These are phyloP conservation scores for Hoplodrina ambigua DNA, from an alignment of 2,888 invertebrate species.

Conservation along the genomic window DNA sequence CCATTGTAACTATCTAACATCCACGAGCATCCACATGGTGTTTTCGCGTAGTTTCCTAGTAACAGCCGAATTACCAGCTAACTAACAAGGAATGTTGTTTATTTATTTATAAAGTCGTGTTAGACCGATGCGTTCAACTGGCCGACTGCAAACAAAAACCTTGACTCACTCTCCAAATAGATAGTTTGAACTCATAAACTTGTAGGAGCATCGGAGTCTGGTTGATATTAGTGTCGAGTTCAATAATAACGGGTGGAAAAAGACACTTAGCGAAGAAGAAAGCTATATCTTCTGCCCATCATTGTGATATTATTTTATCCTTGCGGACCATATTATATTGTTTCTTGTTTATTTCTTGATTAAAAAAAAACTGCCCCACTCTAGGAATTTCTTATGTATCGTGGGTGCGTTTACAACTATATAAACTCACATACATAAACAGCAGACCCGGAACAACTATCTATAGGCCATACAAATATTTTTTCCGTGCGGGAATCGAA, in stretches of 20 bases:
- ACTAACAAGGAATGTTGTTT: conserved; percentile 59
- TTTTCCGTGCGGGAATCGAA: too few relatives aligned
- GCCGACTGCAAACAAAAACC: conserved; percentile 66
- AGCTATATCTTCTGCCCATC: too few relatives aligned
- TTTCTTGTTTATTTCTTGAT: too few relatives aligned
- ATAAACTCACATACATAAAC: too few relatives aligned
- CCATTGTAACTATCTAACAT: conserved; percentile 7
- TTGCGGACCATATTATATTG: too few relatives aligned
- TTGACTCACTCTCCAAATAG: conserved; percentile 81
- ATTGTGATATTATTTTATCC: too few relatives aligned
- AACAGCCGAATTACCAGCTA: conserved; percentile 24
- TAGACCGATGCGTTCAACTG: conserved; percentile 62
- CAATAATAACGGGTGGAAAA: conserved; percentile 30
- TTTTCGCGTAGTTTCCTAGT: conserved; percentile 46
- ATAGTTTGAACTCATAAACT: conserved; percentile 71
- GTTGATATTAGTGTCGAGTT: conserved; percentile 56
- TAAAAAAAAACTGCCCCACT: too few relatives aligned
- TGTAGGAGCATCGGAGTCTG: conserved; percentile 53
- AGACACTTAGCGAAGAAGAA: too few relatives aligned
- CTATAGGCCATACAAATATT: too few relatives aligned
- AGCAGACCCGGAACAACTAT: too few relatives aligned
- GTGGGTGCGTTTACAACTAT: too few relatives aligned
- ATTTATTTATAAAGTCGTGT: conserved; percentile 67
- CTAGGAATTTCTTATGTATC: too few relatives aligned
- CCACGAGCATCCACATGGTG: conserved; percentile 26